phyloP scores from a whole-genome alignment of 2,797 vertebrate genomes.

The Sitta carolinensis region DNA sequence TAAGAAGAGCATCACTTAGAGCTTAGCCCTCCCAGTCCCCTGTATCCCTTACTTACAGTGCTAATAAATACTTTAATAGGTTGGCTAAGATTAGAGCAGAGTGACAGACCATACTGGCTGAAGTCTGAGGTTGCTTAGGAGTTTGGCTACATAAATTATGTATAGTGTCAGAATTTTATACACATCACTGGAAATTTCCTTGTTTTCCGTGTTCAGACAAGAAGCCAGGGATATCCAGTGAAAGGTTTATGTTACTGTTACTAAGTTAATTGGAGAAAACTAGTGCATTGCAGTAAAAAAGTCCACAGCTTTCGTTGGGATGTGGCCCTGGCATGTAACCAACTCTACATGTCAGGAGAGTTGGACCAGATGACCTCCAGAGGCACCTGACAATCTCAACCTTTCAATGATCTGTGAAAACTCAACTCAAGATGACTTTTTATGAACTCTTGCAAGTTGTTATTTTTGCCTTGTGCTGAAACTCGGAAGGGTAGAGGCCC shows the following conservation, averaged over 20 bases:
- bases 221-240: neutral
- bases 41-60: neutral
- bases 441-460: neutral
- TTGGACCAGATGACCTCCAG: neutral
- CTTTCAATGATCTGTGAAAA: neutral
- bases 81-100: neutral
- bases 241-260: neutral
- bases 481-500: neutral
- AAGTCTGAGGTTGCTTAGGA: neutral
- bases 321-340: accelerated
- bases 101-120: neutral
- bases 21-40: too few relatives aligned
- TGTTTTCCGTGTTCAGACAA: neutral
- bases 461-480: neutral
- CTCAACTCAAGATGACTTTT: neutral
- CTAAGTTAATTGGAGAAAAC: neutral
- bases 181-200: neutral
- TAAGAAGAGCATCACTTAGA: neutral
- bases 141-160: neutral
- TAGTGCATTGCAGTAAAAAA: neutral
- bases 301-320: too few relatives aligned
- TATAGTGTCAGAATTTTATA: neutral
- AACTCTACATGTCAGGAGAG: accelerated
- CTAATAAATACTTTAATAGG: neutral
- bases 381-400: neutral